These are phyloP conservation scores for Lacerta agilis DNA, from an alignment of 2,797 vertebrate species.

Conservation along the genomic window DNA sequence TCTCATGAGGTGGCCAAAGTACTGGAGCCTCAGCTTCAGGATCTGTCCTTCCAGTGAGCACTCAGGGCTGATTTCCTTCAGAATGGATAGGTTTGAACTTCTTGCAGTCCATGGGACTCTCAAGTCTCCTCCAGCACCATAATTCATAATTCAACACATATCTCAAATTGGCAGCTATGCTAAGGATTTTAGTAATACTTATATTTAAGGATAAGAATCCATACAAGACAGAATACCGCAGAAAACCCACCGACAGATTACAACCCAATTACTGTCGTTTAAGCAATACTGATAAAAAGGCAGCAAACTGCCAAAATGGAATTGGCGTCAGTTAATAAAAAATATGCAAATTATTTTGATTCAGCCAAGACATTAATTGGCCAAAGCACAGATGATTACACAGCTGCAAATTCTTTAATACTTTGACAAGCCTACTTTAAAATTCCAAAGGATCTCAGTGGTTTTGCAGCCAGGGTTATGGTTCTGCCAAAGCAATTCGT, in stretches of 20 bases:
- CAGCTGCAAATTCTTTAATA: background rate
- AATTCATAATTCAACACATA: background rate
- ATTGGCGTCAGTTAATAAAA: background rate
- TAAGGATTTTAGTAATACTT: background rate
- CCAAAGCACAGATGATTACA: background rate
- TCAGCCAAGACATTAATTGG: background rate
- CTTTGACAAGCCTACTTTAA: background rate
- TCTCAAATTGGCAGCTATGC: background rate
- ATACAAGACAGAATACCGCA: too few species aligned
- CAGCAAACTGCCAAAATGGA: background rate
- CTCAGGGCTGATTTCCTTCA: too few species aligned
- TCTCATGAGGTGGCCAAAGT: too few species aligned
- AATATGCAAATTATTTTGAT: background rate
- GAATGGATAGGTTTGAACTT: too few species aligned
- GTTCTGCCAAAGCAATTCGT: background rate
- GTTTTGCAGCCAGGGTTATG: background rate
- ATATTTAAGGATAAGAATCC: background rate
- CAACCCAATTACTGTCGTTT: background rate
- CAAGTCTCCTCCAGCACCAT: too few species aligned
- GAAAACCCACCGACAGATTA: background rate
- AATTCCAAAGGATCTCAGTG: background rate
- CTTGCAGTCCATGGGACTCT: too few species aligned
- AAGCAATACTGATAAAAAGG: background rate
- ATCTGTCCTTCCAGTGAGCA: too few species aligned
- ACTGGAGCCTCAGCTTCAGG: too few species aligned